Evolutionary conservation across 2,113 vertebrate species (phyloP).

Genomic region (Peromyscus maniculatus): DNA sequence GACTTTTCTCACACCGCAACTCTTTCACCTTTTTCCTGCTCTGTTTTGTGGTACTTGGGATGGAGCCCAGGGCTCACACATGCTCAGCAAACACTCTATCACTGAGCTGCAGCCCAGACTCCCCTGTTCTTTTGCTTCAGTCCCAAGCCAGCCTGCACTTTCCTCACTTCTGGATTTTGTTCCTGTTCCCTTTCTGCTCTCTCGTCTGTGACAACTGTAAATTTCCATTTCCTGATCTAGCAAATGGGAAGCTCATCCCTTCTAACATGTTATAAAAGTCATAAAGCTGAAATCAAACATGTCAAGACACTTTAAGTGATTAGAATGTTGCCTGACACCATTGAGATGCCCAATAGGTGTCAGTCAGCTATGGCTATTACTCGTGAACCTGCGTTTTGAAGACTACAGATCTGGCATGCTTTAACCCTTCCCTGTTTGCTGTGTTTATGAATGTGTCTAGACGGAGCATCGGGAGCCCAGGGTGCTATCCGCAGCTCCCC

Average conservation of each 20-base stretch:
- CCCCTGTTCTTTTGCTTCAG: not conserved
- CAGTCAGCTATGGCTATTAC: too few species aligned
- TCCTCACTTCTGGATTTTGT: not conserved
- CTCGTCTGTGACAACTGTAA: not conserved
- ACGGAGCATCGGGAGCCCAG: not conserved
- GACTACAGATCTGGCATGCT: not conserved
- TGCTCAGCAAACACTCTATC: not conserved
- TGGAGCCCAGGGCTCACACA: too few species aligned
- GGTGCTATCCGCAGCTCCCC: not conserved
- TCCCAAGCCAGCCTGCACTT: not conserved
- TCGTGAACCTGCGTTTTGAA: not conserved
- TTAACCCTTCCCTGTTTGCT: not conserved
- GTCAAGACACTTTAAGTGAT: not conserved
- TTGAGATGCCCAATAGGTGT: not conserved
- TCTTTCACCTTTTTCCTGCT: too few species aligned
- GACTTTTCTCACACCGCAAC: too few species aligned
- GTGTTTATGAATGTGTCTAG: not conserved
- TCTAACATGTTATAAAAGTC: not conserved
- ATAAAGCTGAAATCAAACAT: not conserved
- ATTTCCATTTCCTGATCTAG: not conserved
- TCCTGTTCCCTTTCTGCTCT: not conserved
- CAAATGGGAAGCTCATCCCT: not conserved
- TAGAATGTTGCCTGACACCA: not conserved
- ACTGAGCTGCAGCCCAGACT: not conserved
- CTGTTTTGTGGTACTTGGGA: not conserved